Base-by-base conservation (phyloP, 2,113 vertebrate species). In the Odontophorus gujanensis region DNA sequence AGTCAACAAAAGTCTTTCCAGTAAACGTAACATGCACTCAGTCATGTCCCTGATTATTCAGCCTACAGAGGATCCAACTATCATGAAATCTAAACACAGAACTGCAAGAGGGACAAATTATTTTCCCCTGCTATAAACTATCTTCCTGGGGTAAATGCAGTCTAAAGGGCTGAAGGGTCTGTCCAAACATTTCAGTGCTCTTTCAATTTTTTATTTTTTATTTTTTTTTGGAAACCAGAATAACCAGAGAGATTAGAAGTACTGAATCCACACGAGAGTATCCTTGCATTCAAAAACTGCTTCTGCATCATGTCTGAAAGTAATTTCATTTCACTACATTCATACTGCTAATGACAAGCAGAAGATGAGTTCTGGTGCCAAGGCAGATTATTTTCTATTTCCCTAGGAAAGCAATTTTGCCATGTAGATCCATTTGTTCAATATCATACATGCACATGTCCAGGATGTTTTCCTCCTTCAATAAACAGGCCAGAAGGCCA, bases 381-480 rank as follows among this genome's bases (percentile, higher is more conserved):
- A 79, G 71, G 51, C 16, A 68, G 30, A 38, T 57, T 13, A 38
- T 55, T 53, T 75, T 66, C 38, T 61, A 6, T 51, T 85, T 79
- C 83, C 92, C 20, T 47, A 79, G 26, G 21, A 91, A 36, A 71
- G 32, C 43, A 79, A 50, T 65, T 30, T 32, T 50, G 53, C 57
- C 61, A 34, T 36, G 32, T 45, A 51, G 72, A 81, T 66, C 17
- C 40, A n/a, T 13, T 12, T 57, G 24, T 20, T 58, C 32, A 30
- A 21, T 25, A 55, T 12, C 2, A 1, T 6, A 19, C 58, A 38
- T 11, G 20, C 8, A 53, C 0, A 0, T 22, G 24, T 30, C 32
- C 53, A 48, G 7, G 62, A 15, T 3, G 34, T 34, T 55, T 40
- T 62, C 17, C 18, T 89, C 32, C 62, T 61, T 40, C 62, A 62